These are phyloP conservation scores for Allophyes oxyacanthae DNA, from an alignment of 2,888 invertebrate genomes.

Conservation along the genomic window DNA sequence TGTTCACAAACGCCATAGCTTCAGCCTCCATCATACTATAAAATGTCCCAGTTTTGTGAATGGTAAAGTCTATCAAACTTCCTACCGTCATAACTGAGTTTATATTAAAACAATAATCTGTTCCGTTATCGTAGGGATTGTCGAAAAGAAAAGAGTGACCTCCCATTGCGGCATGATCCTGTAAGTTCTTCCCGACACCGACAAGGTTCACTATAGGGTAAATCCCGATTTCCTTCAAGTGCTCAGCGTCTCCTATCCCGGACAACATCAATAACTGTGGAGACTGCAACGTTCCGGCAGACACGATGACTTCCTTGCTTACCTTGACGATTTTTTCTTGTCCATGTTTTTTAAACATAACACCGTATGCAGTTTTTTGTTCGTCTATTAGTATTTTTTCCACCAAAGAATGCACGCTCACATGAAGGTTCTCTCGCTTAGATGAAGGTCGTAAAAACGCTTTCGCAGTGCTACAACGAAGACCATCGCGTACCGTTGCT, in stretches of 20 bases:
- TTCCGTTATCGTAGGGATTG: constrained; percentile 88
- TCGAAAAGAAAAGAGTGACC: constrained; percentile 93
- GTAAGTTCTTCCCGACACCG: constrained; percentile 94
- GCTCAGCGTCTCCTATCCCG: constrained; percentile 92
- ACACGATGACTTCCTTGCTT: constrained; percentile 94
- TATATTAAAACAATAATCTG: constrained; percentile 91
- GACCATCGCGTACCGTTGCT: constrained; percentile 93
- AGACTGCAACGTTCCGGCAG: constrained; percentile 95
- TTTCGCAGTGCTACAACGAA: constrained; percentile 95
- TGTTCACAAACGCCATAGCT: constrained; percentile 93
- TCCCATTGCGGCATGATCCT: constrained; percentile 95
- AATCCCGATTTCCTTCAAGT: constrained; percentile 90
- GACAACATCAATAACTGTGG: constrained; percentile 96
- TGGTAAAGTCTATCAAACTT: constrained; percentile 90
- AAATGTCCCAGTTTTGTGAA: constrained; percentile 90
- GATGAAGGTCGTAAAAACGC: constrained; percentile 92
- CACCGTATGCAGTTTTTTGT: constrained; percentile 91
- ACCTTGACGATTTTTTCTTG: constrained; percentile 89
- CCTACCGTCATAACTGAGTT: constrained; percentile 90
- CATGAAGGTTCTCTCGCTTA: constrained; percentile 92
- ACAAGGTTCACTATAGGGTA: constrained; percentile 90
- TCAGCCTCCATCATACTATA: constrained; percentile 94
- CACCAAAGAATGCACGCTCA: constrained; percentile 92
- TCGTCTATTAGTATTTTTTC: constrained; percentile 91
- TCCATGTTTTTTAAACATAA: constrained; percentile 90